A percentile compares a stretch with the other conserved stretches of the same genome.
phyloP scores from a whole-genome alignment of 2,888 invertebrate species.

The Nomada lathburiana region DNA sequence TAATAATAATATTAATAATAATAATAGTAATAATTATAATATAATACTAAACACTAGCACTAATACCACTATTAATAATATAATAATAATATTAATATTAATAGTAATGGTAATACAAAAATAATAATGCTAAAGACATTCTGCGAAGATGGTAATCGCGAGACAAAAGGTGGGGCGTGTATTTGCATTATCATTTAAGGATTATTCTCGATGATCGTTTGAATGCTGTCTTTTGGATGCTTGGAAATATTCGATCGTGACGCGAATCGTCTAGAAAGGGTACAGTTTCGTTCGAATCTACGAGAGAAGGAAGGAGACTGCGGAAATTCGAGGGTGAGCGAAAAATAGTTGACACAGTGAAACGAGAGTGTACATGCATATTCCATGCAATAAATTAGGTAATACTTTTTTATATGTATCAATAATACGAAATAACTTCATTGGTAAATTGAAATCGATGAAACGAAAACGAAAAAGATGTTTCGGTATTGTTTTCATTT shows the following conservation, averaged over 20 bases:
- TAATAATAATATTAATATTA: no score
- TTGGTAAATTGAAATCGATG: conserved; percentile 39
- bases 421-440: conserved; percentile 40
- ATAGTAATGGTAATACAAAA: no score
- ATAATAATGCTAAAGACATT: neutral
- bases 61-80: neutral
- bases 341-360: conserved; percentile 31
- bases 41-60: neutral
- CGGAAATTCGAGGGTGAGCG: conserved; percentile 15
- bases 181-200: conserved; percentile 14
- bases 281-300: conserved; percentile 1
- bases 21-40: neutral
- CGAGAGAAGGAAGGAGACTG: neutral
- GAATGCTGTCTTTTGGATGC: neutral
- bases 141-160: neutral
- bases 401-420: conserved; percentile 61
- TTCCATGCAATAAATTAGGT: conserved; percentile 63
- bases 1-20: neutral
- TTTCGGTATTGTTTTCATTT: conserved; percentile 50
- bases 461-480: neutral
- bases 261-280: neutral
- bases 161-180: neutral
- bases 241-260: conserved; percentile 4
- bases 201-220: conserved; percentile 6
- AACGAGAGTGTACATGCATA: conserved; percentile 48